Base-by-base conservation (phyloP, 2,797 vertebrate species). In the Vespertilio murinus region DNA sequence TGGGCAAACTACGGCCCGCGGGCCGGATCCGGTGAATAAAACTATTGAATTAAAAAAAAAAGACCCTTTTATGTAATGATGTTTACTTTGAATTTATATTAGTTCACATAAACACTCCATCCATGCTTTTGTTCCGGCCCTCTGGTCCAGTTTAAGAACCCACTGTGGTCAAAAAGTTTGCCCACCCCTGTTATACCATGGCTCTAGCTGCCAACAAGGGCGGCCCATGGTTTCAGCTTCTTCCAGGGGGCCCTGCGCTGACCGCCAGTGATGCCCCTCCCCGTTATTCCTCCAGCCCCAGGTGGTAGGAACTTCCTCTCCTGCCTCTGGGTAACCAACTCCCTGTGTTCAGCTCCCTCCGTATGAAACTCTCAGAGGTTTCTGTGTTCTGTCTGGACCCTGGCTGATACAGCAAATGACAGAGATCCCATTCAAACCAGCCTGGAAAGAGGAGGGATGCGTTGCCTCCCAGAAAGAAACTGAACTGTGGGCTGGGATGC, bases 331-430 rank as follows among this genome's bases (percentile, higher is more conserved):
- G 28, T n/a, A 90, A 65, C 33, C 38, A 65, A 5, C 70, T 87
- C 67, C 67, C 0, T 35, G 47, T 30, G n/a, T 40, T 69, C 69
- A 69, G 9, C 22, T 67, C 40, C 35, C 30, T 6, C 65, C n/a
- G 30, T 33, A 14, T 33, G 74, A 64, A 73, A 73, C 22, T 33
- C 3, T 83, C 35, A 22, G 7, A 28, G 38, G 20, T 65, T 38
- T 91, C 87, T 94, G 70, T 79, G 71, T 94, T 67, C 47, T 49
- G 10, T 73, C 87, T 87, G 54, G 47, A 47, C 61, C 42, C 42
- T n/a, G 49, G 93, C 64, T 75, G 74, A 95, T 2, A 89, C 3
- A 65, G 42, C 4, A 47, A 90, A 85, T 35, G 82, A 85, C 64
- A 88, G 88, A 87, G 65, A 85, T 45, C 42, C 10, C 67, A n/a